Percentiles rank a stretch among this genome's conserved stretches.
Evolutionary conservation across 64 coral and sea anemone species (phyloP).

Genomic region (Montipora sp.): DNA sequence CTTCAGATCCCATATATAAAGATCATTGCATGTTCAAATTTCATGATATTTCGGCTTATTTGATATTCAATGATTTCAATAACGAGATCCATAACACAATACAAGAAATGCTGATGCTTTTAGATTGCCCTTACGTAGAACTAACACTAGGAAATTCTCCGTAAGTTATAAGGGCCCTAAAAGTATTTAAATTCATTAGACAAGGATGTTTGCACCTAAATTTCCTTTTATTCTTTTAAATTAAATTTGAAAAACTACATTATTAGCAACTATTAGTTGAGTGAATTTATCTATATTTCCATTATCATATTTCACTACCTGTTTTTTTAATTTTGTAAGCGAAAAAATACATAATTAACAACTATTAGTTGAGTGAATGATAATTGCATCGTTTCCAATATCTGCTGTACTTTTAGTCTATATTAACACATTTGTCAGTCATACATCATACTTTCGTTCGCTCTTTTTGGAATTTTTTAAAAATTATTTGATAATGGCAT

Average conservation of each 20-base stretch:
- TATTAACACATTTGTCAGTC: too few species aligned
- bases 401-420: too few species aligned
- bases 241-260: not conserved
- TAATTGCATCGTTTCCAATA: too few species aligned
- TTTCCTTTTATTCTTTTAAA: not conserved
- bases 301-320: too few species aligned
- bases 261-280: too few species aligned
- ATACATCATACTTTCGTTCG: too few species aligned
- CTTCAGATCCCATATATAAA: not conserved
- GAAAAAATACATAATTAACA: too few species aligned
- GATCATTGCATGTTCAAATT: not conserved
- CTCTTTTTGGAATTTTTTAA: too few species aligned
- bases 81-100: not conserved
- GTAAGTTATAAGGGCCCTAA: not conserved
- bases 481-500: too few species aligned
- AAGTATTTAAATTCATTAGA: not conserved
- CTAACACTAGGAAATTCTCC: not conserved
- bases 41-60: not conserved
- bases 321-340: too few species aligned
- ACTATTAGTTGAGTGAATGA: too few species aligned
- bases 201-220: not conserved
- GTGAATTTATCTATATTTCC: too few species aligned
- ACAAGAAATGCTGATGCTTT: constrained; percentile 15
- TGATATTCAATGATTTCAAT: not conserved
- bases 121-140: not conserved